These are phyloP conservation scores for Rhabditophanes sp. DNA, from an alignment of 2,888 invertebrate species.

Conservation along the genomic window DNA sequence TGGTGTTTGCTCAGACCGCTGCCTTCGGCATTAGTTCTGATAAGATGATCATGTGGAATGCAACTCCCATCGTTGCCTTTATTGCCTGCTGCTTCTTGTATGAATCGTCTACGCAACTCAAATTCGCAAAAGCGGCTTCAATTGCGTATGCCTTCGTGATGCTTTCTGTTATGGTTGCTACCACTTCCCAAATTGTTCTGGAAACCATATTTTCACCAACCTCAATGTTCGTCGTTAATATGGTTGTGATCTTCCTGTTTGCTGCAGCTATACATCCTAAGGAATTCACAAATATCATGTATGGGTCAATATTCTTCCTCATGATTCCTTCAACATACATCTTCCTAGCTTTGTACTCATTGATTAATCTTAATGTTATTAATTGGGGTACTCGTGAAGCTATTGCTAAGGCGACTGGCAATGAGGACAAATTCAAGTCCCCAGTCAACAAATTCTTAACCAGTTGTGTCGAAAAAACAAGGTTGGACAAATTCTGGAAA, in stretches of 20 bases:
- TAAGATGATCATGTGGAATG: constrained; percentile 29
- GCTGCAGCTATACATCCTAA: constrained; percentile 59
- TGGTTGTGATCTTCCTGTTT: constrained; percentile 53
- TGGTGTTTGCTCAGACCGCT: constrained; percentile 41
- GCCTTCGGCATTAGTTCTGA: constrained; percentile 30
- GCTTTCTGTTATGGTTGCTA: constrained; percentile 62
- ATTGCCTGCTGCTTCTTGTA: constrained; percentile 36
- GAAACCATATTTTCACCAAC: constrained; percentile 61
- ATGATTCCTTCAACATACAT: constrained; percentile 88
- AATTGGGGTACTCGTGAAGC: constrained; percentile 83
- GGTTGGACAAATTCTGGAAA: too few relatives aligned
- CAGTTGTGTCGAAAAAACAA: too few relatives aligned
- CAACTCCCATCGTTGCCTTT: constrained; percentile 28
- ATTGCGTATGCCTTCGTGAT: constrained; percentile 65
- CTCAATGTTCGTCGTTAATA: constrained; percentile 64
- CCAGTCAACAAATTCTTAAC: too few relatives aligned
- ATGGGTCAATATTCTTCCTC: constrained; percentile 61
- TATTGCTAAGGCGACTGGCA: constrained; percentile 45
- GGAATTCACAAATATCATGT: constrained; percentile 43
- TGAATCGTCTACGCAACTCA: constrained; percentile 32
- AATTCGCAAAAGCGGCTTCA: constrained; percentile 57
- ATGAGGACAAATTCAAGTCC: constrained; percentile 8
- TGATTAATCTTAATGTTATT: constrained; percentile 79
- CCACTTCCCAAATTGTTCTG: constrained; percentile 33
- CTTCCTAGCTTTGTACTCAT: constrained; percentile 71